These are phyloP conservation scores for Lepidurus packardi DNA, from an alignment of 1,140 invertebrate genomes.

Conservation along the genomic window DNA sequence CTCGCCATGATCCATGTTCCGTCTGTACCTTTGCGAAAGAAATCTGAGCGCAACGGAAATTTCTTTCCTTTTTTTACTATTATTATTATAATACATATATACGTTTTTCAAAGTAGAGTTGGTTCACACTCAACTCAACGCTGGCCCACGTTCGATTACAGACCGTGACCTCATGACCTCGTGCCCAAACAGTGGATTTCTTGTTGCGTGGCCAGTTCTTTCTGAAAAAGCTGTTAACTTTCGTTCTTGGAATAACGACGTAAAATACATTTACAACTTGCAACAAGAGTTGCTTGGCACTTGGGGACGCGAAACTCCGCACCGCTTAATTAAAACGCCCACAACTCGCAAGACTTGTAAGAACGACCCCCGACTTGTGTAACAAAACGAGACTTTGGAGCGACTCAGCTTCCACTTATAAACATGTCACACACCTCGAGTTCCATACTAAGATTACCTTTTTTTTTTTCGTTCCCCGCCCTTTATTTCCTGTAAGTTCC, in stretches of 20 bases:
- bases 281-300: neutral
- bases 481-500: too few species aligned
- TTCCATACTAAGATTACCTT: neutral
- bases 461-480: too few species aligned
- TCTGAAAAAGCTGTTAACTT: neutral
- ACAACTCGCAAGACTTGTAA: neutral
- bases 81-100: too few species aligned
- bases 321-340: slow-evolving; percentile 7
- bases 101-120: too few species aligned
- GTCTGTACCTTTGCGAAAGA: neutral
- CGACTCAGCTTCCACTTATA: slow-evolving; percentile 16
- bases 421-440: slow-evolving; percentile 5
- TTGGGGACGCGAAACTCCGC: neutral
- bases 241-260: neutral
- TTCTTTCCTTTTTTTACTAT: neutral
- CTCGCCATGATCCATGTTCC: neutral
- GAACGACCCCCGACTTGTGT: neutral
- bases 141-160: neutral
- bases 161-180: slow-evolving; percentile 1
- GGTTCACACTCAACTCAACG: neutral
- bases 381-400: neutral
- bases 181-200: slow-evolving; percentile 4
- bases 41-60: neutral
- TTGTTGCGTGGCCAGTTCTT: too few species aligned
- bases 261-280: neutral